phyloP scores from a whole-genome alignment of 2,797 vertebrate species.

The Tragopan temminckii region DNA sequence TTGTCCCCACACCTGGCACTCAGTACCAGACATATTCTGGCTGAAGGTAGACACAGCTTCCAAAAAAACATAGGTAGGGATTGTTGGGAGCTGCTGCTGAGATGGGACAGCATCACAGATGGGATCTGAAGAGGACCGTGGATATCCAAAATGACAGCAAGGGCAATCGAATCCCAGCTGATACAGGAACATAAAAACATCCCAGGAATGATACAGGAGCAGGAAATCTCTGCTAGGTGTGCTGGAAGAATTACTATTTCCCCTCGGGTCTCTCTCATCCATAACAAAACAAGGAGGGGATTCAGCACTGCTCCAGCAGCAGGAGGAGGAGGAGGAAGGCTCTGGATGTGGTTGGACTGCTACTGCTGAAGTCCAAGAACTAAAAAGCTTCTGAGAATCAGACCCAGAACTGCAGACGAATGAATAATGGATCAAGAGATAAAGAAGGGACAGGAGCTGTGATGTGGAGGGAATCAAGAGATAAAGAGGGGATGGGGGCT shows the following conservation, averaged over 20 bases:
- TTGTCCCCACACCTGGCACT: not conserved
- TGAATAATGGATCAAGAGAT: not conserved
- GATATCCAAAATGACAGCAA: not conserved
- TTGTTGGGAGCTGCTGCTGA: not conserved
- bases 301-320: not conserved
- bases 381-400: not conserved
- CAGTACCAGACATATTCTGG: accelerated
- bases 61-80: not conserved
- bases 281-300: not conserved
- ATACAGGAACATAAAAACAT: not conserved
- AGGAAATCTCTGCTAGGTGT: not conserved
- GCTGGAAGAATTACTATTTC: not conserved
- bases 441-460: not conserved
- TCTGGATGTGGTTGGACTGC: not conserved
- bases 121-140: not conserved
- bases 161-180: not conserved
- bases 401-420: not conserved
- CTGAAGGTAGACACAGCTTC: not conserved
- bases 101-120: accelerated
- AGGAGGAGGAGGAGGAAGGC: not conserved
- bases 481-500: not conserved
- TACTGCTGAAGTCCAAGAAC: not conserved
- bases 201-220: not conserved
- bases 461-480: not conserved
- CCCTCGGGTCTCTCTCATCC: not conserved